phyloP scores from a whole-genome alignment of 2,888 invertebrate species.

The Heliconius ismenius region DNA sequence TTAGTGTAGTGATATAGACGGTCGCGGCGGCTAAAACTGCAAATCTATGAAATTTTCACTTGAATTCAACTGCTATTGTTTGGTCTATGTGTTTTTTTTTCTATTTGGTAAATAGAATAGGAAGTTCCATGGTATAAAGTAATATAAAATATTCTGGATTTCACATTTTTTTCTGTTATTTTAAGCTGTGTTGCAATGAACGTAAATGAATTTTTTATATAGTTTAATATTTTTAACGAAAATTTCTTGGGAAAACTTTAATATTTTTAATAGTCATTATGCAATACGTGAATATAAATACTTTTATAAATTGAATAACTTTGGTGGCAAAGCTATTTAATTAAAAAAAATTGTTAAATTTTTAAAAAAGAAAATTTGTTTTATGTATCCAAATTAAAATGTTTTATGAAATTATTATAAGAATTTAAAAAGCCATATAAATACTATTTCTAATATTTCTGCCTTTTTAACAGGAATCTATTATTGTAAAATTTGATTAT shows the following conservation, averaged over 20 bases:
- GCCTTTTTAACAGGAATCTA: too few relatives aligned
- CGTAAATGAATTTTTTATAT: conserved; percentile 10
- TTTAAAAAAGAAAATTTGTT: too few relatives aligned
- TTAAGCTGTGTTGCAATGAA: conserved; percentile 14
- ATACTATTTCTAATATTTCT: too few relatives aligned
- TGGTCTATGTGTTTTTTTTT: conserved; percentile 40
- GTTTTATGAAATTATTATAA: background rate
- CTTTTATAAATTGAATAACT: background rate
- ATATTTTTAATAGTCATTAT: background rate
- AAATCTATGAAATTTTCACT: conserved; percentile 45
- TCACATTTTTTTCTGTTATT: conserved; percentile 14
- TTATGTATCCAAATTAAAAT: background rate
- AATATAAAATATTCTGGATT: conserved; percentile 32
- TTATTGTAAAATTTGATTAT: too few relatives aligned
- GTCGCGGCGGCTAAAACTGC: conserved; percentile 34
- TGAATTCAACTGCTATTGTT: conserved; percentile 41
- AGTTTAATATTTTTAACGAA: background rate
- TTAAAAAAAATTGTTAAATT: background rate
- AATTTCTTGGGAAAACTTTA: background rate
- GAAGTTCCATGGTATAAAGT: conserved; percentile 37
- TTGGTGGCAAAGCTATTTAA: background rate
- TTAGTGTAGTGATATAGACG: conserved; percentile 17
- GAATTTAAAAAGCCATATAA: too few relatives aligned
- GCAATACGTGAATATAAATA: background rate
- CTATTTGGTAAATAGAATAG: too few relatives aligned